These are phyloP conservation scores for Sebastes goodei DNA, from an alignment of 2,797 vertebrate species.

Conservation along the genomic window DNA sequence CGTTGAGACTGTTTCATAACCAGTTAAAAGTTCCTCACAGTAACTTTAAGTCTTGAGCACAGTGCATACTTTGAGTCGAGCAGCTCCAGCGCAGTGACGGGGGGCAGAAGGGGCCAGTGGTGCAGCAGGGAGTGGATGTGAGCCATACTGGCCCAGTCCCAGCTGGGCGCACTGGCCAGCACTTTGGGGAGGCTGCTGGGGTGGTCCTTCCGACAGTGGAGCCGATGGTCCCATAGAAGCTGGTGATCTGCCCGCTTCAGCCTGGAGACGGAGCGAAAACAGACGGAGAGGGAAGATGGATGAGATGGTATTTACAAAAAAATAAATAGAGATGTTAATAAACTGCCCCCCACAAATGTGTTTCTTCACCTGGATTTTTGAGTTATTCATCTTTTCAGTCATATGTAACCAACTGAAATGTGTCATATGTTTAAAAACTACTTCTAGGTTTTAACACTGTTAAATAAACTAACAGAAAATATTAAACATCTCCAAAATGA, in stretches of 20 bases:
- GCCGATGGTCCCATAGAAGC: slow-evolving; percentile 94
- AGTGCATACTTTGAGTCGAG: slow-evolving; percentile 90
- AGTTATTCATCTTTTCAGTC: neutral
- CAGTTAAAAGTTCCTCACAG: neutral
- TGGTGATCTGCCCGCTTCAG: slow-evolving; percentile 91
- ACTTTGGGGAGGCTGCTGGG: slow-evolving; percentile 91
- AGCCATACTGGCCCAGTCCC: slow-evolving; percentile 92
- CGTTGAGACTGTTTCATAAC: neutral
- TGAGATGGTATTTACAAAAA: too few relatives aligned
- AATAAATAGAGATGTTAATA: neutral
- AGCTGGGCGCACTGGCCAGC: slow-evolving; percentile 91
- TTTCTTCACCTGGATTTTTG: neutral
- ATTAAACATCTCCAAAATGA: neutral
- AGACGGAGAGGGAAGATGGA: neutral
- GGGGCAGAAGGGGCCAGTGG: slow-evolving; percentile 88
- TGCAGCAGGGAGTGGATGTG: slow-evolving; percentile 91
- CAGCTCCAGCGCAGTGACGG: slow-evolving; percentile 92
- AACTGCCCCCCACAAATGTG: neutral
- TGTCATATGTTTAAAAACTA: neutral
- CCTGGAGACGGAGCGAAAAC: slow-evolving; percentile 67
- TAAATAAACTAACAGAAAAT: neutral
- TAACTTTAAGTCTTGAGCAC: neutral
- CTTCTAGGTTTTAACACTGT: neutral
- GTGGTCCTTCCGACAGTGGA: slow-evolving; percentile 85
- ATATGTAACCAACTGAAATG: neutral